Percentiles rank a stretch among this genome's conserved stretches.
These are phyloP conservation scores for Oreochromis tanganicae DNA, from an alignment of 2,113 vertebrate genomes.

Conservation along the genomic window DNA sequence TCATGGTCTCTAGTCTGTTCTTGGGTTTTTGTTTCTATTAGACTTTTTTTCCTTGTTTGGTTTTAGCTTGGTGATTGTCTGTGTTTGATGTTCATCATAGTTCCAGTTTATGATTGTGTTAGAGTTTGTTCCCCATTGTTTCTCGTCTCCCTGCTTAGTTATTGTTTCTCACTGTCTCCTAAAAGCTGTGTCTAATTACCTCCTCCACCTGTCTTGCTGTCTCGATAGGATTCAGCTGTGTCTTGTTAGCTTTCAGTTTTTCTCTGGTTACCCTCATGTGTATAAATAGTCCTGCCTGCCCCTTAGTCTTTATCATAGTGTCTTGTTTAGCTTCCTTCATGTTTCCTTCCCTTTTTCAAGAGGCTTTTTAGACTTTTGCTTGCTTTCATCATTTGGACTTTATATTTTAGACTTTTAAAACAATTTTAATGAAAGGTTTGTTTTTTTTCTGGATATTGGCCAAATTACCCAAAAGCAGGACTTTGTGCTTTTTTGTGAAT, in stretches of 20 bases:
- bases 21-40: neutral
- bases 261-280: neutral
- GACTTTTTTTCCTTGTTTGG: neutral
- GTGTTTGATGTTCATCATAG: neutral
- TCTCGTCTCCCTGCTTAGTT: rapidly evolving
- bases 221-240: neutral
- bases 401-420: neutral
- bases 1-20: neutral
- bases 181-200: neutral
- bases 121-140: neutral
- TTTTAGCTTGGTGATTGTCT: neutral
- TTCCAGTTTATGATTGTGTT: neutral
- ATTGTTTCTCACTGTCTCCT: neutral
- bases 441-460: neutral
- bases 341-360: neutral
- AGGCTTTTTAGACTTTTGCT: neutral
- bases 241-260: neutral
- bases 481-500: neutral
- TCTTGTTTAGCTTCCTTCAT: neutral
- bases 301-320: neutral
- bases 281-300: neutral
- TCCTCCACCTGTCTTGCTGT: neutral
- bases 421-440: neutral
- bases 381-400: neutral
- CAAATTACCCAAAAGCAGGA: neutral